Percentiles rank a stretch among this genome's conserved stretches.
phyloP scores from a whole-genome alignment of 2,888 invertebrate species.

The Cataglyphis albicans region DNA sequence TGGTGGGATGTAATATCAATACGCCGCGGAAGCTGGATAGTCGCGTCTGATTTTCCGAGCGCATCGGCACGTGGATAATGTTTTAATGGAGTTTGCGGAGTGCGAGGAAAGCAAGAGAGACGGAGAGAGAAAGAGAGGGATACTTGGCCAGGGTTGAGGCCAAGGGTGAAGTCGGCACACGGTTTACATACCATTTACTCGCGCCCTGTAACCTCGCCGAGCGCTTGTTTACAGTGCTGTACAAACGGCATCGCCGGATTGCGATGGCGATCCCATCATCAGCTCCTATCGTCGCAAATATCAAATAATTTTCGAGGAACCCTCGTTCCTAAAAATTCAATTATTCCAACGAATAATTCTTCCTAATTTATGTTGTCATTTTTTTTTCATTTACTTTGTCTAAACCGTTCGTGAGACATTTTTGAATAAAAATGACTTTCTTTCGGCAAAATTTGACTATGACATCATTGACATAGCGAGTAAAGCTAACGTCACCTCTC shows the following conservation, averaged over 20 bases:
- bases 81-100: conserved; percentile 86
- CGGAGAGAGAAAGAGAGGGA: conserved; percentile 26
- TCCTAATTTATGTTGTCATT: not conserved
- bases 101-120: conserved; percentile 74
- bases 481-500: not conserved
- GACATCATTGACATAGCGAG: not conserved
- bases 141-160: conserved; percentile 70
- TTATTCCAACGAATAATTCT: not conserved
- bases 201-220: conserved; percentile 81
- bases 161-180: conserved; percentile 82
- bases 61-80: conserved; percentile 86
- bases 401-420: not conserved
- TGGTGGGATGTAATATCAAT: conserved; percentile 77
- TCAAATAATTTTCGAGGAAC: conserved; percentile 22
- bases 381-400: not conserved
- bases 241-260: conserved; percentile 81
- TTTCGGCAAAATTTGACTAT: not conserved
- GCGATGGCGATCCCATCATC: conserved; percentile 44
- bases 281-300: conserved; percentile 17
- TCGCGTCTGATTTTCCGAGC: conserved; percentile 85
- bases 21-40: conserved; percentile 76
- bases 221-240: conserved; percentile 84
- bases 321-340: not conserved
- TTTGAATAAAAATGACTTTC: not conserved
- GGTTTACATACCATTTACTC: conserved; percentile 86